Conservation (phyloP, 1,140 invertebrate genomes). For the Pomacea maculata region DNA sequence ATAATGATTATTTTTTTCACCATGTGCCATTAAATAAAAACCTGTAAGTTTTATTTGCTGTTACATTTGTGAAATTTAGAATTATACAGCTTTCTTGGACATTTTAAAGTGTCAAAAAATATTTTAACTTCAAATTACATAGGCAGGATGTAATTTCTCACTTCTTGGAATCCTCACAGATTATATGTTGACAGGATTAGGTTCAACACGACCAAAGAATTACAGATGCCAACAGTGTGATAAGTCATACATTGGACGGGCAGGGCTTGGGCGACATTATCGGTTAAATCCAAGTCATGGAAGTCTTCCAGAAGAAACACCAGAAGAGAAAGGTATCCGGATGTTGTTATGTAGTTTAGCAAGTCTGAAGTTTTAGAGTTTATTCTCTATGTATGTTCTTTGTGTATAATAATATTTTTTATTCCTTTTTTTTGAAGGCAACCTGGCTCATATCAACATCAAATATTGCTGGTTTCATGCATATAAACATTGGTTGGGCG, state of each 20-base stretch:
- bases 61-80: neutral
- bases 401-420: too few relatives aligned
- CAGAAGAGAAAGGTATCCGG: conserved; percentile 27
- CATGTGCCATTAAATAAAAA: too few relatives aligned
- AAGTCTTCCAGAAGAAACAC: conserved; percentile 37
- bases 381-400: too few relatives aligned
- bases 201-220: conserved; percentile 53
- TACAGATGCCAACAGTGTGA: conserved; percentile 63
- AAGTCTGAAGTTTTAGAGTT: too few relatives aligned
- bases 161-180: neutral
- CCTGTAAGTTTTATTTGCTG: neutral
- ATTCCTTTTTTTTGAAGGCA: too few relatives aligned
- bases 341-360: neutral
- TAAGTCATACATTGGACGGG: conserved; percentile 66
- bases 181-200: neutral
- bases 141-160: too few relatives aligned
- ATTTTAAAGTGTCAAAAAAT: too few relatives aligned
- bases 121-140: too few relatives aligned
- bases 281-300: conserved; percentile 74
- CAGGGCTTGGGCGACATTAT: conserved; percentile 70
- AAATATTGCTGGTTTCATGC: too few relatives aligned
- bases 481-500: neutral
- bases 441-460: too few relatives aligned
- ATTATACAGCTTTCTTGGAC: neutral
- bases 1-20: neutral